phyloP scores from a whole-genome alignment of 2,888 invertebrate genomes.

The Zeuzera pyrina region DNA sequence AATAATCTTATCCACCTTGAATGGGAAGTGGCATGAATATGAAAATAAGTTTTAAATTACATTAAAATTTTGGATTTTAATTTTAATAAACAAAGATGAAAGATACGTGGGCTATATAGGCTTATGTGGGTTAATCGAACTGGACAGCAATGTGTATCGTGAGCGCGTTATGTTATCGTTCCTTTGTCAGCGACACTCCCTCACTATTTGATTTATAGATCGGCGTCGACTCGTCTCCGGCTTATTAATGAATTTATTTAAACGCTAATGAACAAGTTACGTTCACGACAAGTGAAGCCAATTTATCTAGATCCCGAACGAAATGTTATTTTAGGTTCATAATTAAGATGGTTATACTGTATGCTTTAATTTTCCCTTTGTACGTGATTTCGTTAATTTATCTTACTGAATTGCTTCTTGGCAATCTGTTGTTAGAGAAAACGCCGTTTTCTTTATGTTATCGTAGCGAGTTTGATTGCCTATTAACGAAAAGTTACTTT shows the following conservation, averaged over 20 bases:
- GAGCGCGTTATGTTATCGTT: slow-evolving; percentile 41
- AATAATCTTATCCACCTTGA: too few species aligned
- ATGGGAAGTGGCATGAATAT: too few species aligned
- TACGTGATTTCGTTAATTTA: slow-evolving; percentile 17
- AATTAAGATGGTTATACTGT: slow-evolving; percentile 26
- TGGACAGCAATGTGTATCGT: slow-evolving; percentile 27
- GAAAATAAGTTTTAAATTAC: too few species aligned
- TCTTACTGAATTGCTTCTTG: slow-evolving; percentile 14
- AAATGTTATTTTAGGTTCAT: slow-evolving; percentile 50
- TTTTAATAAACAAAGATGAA: too few species aligned
- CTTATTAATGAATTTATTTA: slow-evolving; percentile 73
- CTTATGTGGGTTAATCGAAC: slow-evolving; percentile 13
- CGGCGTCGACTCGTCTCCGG: slow-evolving; percentile 63
- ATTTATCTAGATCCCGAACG: slow-evolving; percentile 54
- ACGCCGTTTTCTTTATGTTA: too few species aligned
- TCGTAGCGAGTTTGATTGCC: too few species aligned
- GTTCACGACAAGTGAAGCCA: slow-evolving; percentile 64
- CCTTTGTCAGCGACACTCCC: slow-evolving; percentile 69
- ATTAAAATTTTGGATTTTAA: too few species aligned
- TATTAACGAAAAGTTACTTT: too few species aligned
- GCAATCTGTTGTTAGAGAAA: too few species aligned
- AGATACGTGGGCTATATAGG: too few species aligned
- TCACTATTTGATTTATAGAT: slow-evolving; percentile 72
- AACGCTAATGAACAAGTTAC: slow-evolving; percentile 70
- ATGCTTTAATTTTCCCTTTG: slow-evolving; percentile 5